Conservation (phyloP, 2,888 invertebrate genomes). For the Idaea straminata region DNA sequence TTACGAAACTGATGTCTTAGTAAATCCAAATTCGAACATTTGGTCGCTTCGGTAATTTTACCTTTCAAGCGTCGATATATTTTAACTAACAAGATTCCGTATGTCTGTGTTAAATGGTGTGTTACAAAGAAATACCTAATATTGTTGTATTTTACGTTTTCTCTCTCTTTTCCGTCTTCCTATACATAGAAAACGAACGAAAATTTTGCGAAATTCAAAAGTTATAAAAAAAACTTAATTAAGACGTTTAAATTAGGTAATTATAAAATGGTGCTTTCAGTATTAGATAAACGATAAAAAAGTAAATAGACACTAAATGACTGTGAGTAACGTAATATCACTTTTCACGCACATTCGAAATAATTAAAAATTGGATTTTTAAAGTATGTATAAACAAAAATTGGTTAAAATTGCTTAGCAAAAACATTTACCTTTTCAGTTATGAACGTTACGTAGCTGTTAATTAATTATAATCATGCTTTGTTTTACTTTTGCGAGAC, state of each 20-base stretch:
- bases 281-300: slow-evolving; percentile 57
- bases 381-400: slow-evolving; percentile 4
- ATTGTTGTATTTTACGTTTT: background rate
- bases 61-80: background rate
- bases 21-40: background rate
- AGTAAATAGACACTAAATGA: slow-evolving; percentile 26
- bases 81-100: background rate
- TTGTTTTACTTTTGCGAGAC: background rate
- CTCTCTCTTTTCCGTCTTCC: background rate
- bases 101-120: background rate
- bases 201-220: slow-evolving; percentile 45
- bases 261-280: slow-evolving; percentile 75
- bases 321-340: slow-evolving; percentile 31
- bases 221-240: slow-evolving; percentile 22
- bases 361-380: slow-evolving; percentile 32
- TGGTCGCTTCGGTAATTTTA: background rate
- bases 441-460: background rate
- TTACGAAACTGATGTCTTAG: background rate
- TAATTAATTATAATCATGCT: background rate
- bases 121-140: background rate
- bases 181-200: slow-evolving; percentile 15
- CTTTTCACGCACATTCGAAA: slow-evolving; percentile 53
- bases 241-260: slow-evolving; percentile 40
- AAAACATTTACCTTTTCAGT: slow-evolving; percentile 33
- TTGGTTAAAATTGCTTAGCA: slow-evolving; percentile 60